phyloP scores from a whole-genome alignment of 2,113 vertebrate genomes.

The Reinhardtius hippoglossoides region DNA sequence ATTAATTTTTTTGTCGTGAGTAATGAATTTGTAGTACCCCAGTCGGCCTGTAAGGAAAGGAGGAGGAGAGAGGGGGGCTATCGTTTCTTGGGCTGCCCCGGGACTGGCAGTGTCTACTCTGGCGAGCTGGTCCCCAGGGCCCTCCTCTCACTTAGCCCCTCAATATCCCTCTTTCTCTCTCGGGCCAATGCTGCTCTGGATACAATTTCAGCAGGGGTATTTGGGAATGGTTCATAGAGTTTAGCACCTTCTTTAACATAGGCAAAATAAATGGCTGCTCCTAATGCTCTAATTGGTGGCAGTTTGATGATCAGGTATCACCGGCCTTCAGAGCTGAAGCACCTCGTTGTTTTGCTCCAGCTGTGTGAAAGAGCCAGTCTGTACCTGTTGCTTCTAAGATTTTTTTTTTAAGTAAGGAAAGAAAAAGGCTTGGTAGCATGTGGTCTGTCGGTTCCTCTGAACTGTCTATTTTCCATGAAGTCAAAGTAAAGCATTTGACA shows the following conservation, averaged over 20 bases:
- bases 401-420: constrained; percentile 47
- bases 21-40: constrained; percentile 43
- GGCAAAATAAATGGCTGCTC: constrained; percentile 82
- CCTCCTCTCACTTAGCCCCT: constrained; percentile 66
- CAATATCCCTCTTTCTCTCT: constrained; percentile 65
- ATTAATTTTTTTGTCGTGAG: constrained; percentile 52
- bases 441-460: constrained; percentile 66
- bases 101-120: constrained; percentile 60
- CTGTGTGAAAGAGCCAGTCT: constrained; percentile 74
- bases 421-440: constrained; percentile 61
- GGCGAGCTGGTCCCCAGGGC: constrained; percentile 66
- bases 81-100: constrained; percentile 55
- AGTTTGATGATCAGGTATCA: constrained; percentile 83
- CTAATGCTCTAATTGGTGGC: constrained; percentile 81
- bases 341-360: constrained; percentile 72
- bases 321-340: constrained; percentile 72
- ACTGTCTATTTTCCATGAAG: constrained; percentile 71
- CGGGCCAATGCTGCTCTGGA: too few species aligned
- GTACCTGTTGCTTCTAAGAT: constrained; percentile 58
- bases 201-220: too few species aligned
- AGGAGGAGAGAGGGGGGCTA: constrained; percentile 29
- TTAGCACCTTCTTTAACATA: constrained; percentile 81
- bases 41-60: neutral
- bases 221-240: constrained; percentile 48
- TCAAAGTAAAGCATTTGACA: constrained; percentile 75